Base-by-base conservation (phyloP, 2,797 vertebrate species). In the Champsocephalus esox region DNA sequence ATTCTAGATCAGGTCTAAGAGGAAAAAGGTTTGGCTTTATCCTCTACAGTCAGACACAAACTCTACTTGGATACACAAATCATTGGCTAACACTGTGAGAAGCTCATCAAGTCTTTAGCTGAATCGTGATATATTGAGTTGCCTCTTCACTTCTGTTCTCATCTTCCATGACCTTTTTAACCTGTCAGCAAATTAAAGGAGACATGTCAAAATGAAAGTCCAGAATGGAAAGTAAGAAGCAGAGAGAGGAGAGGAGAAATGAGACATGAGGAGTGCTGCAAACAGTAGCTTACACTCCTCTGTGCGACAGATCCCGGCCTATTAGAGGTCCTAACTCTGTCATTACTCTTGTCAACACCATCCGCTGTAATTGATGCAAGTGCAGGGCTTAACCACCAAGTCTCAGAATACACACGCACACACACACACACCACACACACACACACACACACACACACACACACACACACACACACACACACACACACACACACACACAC, bases 261-360 rank as follows among this genome's bases (percentile, higher is more conserved):
- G 19, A 75, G 60, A 86, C 9, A 17, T 49, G 69, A 72, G 56
- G 55, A 72, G 46, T 45, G 57, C 67, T 66, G 65, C 52, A 75
- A 87, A 72, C 70, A 75, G 87, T 58, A 59, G 74, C 84, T 79
- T 67, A 17, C 45, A 6, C 77, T 93, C 86, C 81, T 94, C 91
- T 94, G 88, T 73, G 88, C 91, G 93, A 95, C 93, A 94, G 34
- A 38, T 86, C 85, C 75, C 89, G 90, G 81, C 91, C 94, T 94
- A 95, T 96, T 94, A 94, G 91, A 65, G 71, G 67, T 66, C 68
- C 70, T 54, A 94, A 95, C 95, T 95, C 94, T 87, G 94, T 96
- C 96, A 97, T 97, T 97, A 96, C 92, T 93, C 94, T 94, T 96
- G 96, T 96, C 96, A 96, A 89, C 92, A 87, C 93, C 94, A 89